Evolutionary conservation across 2,888 invertebrate species (phyloP), one percentile per base, ranked within the genome.

Genomic region (Trisateles emortualis): DNA sequence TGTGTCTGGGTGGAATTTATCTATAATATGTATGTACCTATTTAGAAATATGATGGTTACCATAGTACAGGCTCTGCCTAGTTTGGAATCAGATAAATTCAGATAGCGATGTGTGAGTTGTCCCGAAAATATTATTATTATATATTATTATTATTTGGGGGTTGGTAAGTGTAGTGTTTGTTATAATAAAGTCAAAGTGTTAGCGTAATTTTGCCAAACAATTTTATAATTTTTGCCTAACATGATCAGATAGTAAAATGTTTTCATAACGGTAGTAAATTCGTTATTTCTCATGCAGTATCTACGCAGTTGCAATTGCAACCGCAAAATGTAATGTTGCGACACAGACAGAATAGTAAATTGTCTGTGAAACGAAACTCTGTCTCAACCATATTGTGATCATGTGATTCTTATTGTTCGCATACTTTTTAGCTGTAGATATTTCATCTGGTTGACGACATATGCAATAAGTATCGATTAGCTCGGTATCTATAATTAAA

Each of bases 291-390:
- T 56, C 33, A 35, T 68, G 55, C 43, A 59, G 45, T 45, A 32
- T 9, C 3, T 41, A 43, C 16, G 22, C 38, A 55, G 51, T 67
- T 58, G 64, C 48, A 61, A 35, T 59, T 64, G 64, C 66, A 70
- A 71, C 71, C 68, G 70, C 75, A 72, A 64, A 73, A 45, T 62
- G 57, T 56, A 60, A 63, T 51, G 49, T 81, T 81, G 69, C 82
- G 73, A 79, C 74, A 79, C 65, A 63, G 64, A 68, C 67, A 74
- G 74, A 76, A 72, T 70, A 10, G 69, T 65, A 72, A 74, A 75
- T 72, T 74, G 68, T 54, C 72, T 74, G 75, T 76, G 81, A 81
- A 85, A 81, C 72, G 70, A 74, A 74, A 79, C 72, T 72, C 74
- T 86, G 84, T 80, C 79, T 66, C 71, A 82, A 81, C 76, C 69